Percentiles rank a stretch among this genome's conserved stretches.
These are phyloP conservation scores for Seira ritae DNA, from an alignment of 2,888 invertebrate genomes.

Conservation along the genomic window DNA sequence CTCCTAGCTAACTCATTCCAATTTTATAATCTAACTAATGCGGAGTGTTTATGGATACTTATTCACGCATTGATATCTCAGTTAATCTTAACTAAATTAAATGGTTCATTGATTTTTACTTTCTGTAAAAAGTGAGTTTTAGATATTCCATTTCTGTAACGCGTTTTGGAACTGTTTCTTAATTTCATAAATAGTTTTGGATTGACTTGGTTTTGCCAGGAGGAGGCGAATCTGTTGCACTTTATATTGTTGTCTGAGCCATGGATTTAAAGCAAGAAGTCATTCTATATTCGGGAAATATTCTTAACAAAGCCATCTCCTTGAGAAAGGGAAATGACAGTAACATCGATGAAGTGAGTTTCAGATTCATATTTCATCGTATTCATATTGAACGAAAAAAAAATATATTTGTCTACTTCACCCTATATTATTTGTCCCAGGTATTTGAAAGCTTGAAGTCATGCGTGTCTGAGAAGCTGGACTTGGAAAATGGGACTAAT, in stretches of 20 bases:
- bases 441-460: slow-evolving; percentile 69
- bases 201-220: neutral
- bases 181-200: neutral
- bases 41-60: too few species aligned
- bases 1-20: too few species aligned
- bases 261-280: slow-evolving; percentile 45
- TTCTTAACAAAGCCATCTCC: slow-evolving; percentile 68
- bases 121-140: too few species aligned
- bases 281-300: slow-evolving; percentile 68
- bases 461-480: slow-evolving; percentile 62
- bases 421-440: slow-evolving; percentile 56
- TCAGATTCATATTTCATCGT: too few species aligned
- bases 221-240: neutral
- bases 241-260: neutral
- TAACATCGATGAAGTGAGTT: slow-evolving; percentile 69
- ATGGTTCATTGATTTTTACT: too few species aligned
- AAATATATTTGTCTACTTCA: neutral
- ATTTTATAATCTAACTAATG: too few species aligned
- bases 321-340: slow-evolving; percentile 70
- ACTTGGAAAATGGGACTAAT: slow-evolving; percentile 28
- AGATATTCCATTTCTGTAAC: too few species aligned
- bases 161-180: too few species aligned
- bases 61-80: too few species aligned
- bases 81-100: too few species aligned
- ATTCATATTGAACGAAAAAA: too few species aligned